Base-by-base conservation (phyloP, 1,140 invertebrate genomes). In the Ceratosolen solmsi region DNA sequence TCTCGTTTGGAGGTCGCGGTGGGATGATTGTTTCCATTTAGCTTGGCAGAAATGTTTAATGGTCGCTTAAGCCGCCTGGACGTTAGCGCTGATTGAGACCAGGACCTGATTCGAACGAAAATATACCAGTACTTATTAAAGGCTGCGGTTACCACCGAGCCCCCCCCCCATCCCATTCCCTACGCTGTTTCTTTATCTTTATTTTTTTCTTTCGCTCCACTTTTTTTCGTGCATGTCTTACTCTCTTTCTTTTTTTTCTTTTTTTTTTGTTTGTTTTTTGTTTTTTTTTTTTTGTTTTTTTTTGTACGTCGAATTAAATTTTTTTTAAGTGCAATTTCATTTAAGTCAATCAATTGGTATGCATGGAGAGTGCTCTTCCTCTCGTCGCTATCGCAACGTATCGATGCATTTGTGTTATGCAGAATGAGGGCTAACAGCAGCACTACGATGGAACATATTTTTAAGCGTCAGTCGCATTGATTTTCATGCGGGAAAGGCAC, bases 1-100 rank as follows among this genome's bases (percentile, higher is more conserved):
- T 51, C 70, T 72, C 70, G 70, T 72, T 70, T 72, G 41, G 70
- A 72, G 70, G 70, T 51, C 46, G 70, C 70, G 63, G 33, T 13
- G 17, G 70, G 11, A 7, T 51, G 70, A 72, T 72, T 51, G 70
- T 49, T 72, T 49, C 41, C 41, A 72, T 49, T 72, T 49, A 51
- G 70, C 70, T 13, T 30, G 41, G 41, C 70, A 30, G 63, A 22
- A 68, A 68, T 51, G 9, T 46, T 51, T 72, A 72, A 72, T 51
- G 41, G 70, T 17, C 22, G 33, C 36, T 68, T n/a, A 38, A 68
- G 17, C 17, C n/a, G 33, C 33, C 33, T 11, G 63, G 63, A 38
- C 20, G 4, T n/a, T 36, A 38, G 33, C 22, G 20, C 63, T 38
- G 63, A 63, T 63, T 33, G 30, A 33, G 27, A 27, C 30, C 27